Evolutionary conservation across 2,113 vertebrate genomes (phyloP).

Genomic region (Australoheros scitulus): DNA sequence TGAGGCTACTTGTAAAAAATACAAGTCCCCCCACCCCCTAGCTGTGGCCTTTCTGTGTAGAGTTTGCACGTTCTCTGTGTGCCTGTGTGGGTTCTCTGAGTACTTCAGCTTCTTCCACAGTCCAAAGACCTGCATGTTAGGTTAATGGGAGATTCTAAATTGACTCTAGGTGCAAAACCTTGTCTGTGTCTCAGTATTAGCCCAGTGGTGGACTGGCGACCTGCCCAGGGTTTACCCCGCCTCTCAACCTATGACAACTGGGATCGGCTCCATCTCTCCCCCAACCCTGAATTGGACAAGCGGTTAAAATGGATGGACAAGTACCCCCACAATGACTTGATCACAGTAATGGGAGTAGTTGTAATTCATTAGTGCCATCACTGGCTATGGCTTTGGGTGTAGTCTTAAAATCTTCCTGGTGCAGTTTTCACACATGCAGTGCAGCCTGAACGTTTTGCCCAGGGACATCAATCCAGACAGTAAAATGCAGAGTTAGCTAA

Average conservation of each 20-base stretch:
- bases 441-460: not conserved
- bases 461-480: not conserved
- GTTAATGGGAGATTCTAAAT: not conserved
- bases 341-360: not conserved
- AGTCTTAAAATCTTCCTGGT: not conserved
- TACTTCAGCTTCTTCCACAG: not conserved
- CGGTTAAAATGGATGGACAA: not conserved
- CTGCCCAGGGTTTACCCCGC: not conserved
- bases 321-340: not conserved
- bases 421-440: not conserved
- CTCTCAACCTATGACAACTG: not conserved
- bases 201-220: not conserved
- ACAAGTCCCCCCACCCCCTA: too few species aligned
- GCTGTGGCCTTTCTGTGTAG: too few species aligned
- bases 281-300: not conserved
- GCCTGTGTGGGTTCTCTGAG: too few species aligned
- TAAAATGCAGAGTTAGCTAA: not conserved
- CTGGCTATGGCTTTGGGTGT: not conserved
- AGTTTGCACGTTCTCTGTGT: too few species aligned
- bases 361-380: not conserved
- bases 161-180: too few species aligned
- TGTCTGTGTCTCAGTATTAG: not conserved
- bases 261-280: not conserved
- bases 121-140: not conserved
- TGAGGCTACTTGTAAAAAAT: too few species aligned